A percentile compares a stretch with the other conserved stretches of the same genome.
These are phyloP conservation scores for Drosophila mulleri DNA, from an alignment of 2,888 invertebrate species.

Conservation along the genomic window DNA sequence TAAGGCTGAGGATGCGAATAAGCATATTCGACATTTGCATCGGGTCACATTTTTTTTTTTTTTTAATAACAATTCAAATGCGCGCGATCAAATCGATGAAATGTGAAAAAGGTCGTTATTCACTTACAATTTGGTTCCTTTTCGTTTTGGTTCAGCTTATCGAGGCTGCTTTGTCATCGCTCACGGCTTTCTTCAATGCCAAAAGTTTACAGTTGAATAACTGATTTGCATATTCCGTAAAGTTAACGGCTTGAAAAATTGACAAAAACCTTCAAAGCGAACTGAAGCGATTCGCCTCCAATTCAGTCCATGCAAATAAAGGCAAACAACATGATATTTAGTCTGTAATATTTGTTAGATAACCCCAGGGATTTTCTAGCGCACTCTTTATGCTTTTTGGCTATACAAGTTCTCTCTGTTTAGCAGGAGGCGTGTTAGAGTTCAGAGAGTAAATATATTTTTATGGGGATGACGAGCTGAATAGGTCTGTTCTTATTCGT, in stretches of 20 bases:
- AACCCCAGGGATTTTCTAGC: background rate
- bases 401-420: no score
- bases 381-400: no score
- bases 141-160: conserved; percentile 19
- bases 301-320: background rate
- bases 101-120: conserved; percentile 63
- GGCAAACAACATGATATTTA: background rate
- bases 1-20: conserved; percentile 10
- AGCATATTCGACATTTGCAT: conserved; percentile 52
- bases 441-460: no score
- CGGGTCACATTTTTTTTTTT: conserved; percentile 9
- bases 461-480: no score
- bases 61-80: conserved; percentile 70
- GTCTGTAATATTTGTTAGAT: background rate
- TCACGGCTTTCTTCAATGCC: conserved; percentile 17
- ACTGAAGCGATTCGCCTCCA: conserved; percentile 1
- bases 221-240: conserved; percentile 70
- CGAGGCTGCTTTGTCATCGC: conserved; percentile 53
- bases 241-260: conserved; percentile 75
- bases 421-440: no score
- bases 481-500: no score
- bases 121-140: conserved; percentile 9
- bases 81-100: conserved; percentile 62
- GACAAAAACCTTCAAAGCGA: conserved; percentile 35
- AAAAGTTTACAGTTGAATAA: conserved; percentile 62